Base-by-base conservation (phyloP, 2,888 invertebrate species). In the Melinaea marsaeus region DNA sequence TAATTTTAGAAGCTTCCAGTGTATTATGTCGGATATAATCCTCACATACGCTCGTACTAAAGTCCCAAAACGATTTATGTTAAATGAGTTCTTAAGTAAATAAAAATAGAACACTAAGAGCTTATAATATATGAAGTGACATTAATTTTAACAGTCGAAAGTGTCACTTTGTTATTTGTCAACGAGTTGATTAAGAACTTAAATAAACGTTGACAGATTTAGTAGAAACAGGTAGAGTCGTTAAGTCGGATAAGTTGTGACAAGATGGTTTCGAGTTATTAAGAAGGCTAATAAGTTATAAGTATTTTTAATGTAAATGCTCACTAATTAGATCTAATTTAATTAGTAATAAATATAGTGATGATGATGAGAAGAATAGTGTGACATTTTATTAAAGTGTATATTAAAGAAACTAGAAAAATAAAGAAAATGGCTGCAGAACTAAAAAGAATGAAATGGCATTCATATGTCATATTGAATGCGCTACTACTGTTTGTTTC, bases 111-210 rank as follows among this genome's bases (percentile, higher is more conserved):
- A 65, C 66, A 66, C 68, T 70, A 74, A 76, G 75, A 76, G 78
- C 79, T 78, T 79, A 73, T 78, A 81, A 85, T 84, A 79, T 82
- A 86, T 78, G 81, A 77, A 73, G 76, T 70, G 80, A 77, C 85
- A 83, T 83, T 81, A 76, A 79, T 83, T 83, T 84, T 75, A 81
- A 76, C 77, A 75, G 71, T 74, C 75, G 72, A 77, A 74, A 78
- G 79, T 85, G 84, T 82, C 85, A 78, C 85, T 81, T 79, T 77
- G 80, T 80, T 79, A 86, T 89, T 87, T 86, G 88, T 90, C 87
- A 85, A 79, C 84, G 81, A 75, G 83, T 85, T 88, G 85, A 87
- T 87, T 84, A 83, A 70, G 71, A 70, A 75, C 74, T 78, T 75
- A 79, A 79, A 81, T 83, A 80, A 80, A 83, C 79, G 84, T 78